These are phyloP conservation scores for Abrostola tripartita DNA, from an alignment of 2,888 invertebrate genomes.

Conservation along the genomic window DNA sequence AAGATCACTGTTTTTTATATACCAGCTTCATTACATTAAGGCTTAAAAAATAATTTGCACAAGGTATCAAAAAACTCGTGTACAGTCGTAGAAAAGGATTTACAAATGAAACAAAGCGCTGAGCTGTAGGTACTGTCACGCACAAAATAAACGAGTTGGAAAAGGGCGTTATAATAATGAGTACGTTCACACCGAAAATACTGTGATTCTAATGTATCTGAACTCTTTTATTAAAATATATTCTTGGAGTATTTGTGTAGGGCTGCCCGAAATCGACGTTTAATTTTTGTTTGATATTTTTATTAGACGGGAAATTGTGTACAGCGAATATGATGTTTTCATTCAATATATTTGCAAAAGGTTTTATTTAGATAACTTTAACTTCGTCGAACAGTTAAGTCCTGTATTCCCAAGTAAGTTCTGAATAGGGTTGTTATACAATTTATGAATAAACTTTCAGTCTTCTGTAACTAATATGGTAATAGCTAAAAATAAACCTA, in stretches of 20 bases:
- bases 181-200: conserved; percentile 43
- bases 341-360: too few relatives aligned
- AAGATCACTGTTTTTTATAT: neutral
- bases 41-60: conserved; percentile 19
- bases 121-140: conserved; percentile 22
- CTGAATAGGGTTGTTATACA: too few relatives aligned
- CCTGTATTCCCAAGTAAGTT: too few relatives aligned
- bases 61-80: conserved; percentile 13
- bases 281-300: conserved; percentile 5
- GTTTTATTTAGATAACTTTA: too few relatives aligned
- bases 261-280: conserved; percentile 11
- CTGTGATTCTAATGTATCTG: conserved; percentile 37
- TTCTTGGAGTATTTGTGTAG: conserved; percentile 29
- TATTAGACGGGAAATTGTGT: conserved; percentile 15
- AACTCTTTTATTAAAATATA: conserved; percentile 36
- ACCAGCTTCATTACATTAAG: conserved; percentile 2
- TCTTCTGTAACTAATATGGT: too few relatives aligned
- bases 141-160: conserved; percentile 36
- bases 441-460: too few relatives aligned
- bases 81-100: conserved; percentile 22
- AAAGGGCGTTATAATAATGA: conserved; percentile 36
- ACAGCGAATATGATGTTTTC: too few relatives aligned
- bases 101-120: conserved; percentile 30
- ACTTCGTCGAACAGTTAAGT: too few relatives aligned
- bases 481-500: too few relatives aligned